Evolutionary conservation across 2,113 vertebrate genomes (phyloP), one percentile per base, ranked within the genome.

Genomic region (Alces alces): DNA sequence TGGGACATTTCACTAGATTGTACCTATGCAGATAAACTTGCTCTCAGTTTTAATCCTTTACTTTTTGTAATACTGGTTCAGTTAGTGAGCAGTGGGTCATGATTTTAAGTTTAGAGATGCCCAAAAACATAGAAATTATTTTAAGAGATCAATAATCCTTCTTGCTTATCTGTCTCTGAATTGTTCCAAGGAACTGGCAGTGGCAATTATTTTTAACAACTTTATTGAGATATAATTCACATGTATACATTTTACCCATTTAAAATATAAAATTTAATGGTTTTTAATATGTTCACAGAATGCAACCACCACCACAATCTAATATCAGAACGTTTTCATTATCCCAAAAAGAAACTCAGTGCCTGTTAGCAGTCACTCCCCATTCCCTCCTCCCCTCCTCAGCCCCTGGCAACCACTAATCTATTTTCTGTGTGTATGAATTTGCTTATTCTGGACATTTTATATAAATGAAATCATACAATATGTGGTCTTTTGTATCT

Each of bases 121-220:
- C 94, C 50, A 94, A 95, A 97, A 95, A 84, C 89, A 76, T 45
- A 47, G 66, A 88, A 96, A 96, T 96, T 93, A 96, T 92, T 97
- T 91, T 91, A 84, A 80, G 73, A 90, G 84, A 94, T 60, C 91
- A 96, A 12, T 94, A 89, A 93, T 87, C 45, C 82, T 58, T 80
- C 83, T 76, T 96, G 88, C 64, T 94, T 88, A 85, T 96, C 73
- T 97, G 33, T 83, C 87, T 95, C 85, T 55, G 47, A 64, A 83
- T 86, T 97, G 95, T 57, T 96, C 28, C 52, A 86, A 90, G 80
- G 28, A 96, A 83, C 45, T 83, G 61, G 43, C 61, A 52, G 70
- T 79, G 76, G 19, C 47, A 96, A 92, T 96, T 97, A 86, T 96
- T 97, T 93, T 83, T 52, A 96, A 91, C 54, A 94, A 79, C 33